Conservation (phyloP, 2,888 invertebrate species). For the Diloba caeruleocephala region DNA sequence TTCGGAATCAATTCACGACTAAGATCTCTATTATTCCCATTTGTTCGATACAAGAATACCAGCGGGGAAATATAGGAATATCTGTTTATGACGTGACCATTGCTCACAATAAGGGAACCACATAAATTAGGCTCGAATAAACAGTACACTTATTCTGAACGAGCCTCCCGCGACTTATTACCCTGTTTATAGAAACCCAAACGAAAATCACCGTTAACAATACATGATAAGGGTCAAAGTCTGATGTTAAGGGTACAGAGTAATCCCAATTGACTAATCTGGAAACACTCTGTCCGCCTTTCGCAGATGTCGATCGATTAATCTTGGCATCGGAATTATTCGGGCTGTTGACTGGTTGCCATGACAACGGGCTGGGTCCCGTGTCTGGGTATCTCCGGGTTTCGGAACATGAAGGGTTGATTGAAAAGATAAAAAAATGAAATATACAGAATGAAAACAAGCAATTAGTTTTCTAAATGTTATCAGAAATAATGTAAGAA, state of each 20-base stretch:
- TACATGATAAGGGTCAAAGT: conserved; percentile 46
- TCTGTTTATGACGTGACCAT: conserved; percentile 56
- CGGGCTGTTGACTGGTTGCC: conserved; percentile 72
- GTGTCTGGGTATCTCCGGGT: conserved; percentile 31
- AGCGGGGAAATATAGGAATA: conserved; percentile 30
- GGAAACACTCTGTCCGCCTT: conserved; percentile 75
- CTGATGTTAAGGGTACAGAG: conserved; percentile 37
- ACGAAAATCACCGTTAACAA: conserved; percentile 45
- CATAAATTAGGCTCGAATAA: conserved; percentile 70
- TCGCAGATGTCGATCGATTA: conserved; percentile 83
- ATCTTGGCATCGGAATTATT: conserved; percentile 80
- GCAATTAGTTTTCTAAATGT: background rate
- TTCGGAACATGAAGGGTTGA: conserved; percentile 23
- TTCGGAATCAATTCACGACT: conserved; percentile 40
- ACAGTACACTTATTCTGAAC: conserved; percentile 64
- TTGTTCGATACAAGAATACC: conserved; percentile 37
- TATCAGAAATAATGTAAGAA: too few species aligned
- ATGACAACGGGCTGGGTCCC: conserved; percentile 61
- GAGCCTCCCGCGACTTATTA: conserved; percentile 59
- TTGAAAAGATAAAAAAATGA: conserved; percentile 41
- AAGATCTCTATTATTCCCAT: conserved; percentile 35
- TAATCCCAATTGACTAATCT: conserved; percentile 85
- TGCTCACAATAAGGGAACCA: conserved; percentile 60
- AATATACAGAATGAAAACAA: too few species aligned
- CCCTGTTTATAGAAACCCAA: conserved; percentile 19